Evolutionary conservation across 64 coral and sea anemone genomes (phyloP), one percentile per base, ranked within the genome.

Genomic region (Stylophora pistillata): DNA sequence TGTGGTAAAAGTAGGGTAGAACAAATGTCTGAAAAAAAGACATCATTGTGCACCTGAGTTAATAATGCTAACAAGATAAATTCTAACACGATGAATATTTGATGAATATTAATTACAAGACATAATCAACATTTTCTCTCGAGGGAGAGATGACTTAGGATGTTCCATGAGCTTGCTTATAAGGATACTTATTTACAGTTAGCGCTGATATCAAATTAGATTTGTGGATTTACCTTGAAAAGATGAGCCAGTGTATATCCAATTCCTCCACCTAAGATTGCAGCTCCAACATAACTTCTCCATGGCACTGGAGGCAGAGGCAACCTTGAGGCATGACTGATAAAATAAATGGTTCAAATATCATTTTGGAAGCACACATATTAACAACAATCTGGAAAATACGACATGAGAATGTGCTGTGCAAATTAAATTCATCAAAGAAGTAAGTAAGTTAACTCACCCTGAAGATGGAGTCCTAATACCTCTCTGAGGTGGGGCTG

Each of bases 181-280:
- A n/a, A n/a, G n/a, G n/a, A n/a, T n/a, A n/a, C n/a, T n/a, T n/a
- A n/a, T n/a, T n/a, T n/a, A n/a, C n/a, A n/a, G n/a, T n/a, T n/a
- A n/a, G n/a, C n/a, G n/a, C n/a, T n/a, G n/a, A n/a, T n/a, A n/a
- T 47, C 7, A 47, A 47, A 47, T 47, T 4, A 47, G 37, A 47
- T 47, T 47, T 47, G 9, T 0, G 6, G 14, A 11, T 74, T 30
- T 95, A 96, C 94, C 94, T 96, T 96, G n/a, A 96, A 74, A 53
- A 96, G 72, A 74, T 92, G 89, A 86, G 89, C 86, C 13, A 96
- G 25, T 15, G 92, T 72, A 70, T 89, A 96, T 5, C 87, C 87
- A 30, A 96, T 76, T 7, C 94, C 82, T 79, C 94, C 94, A 27
- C 94, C 94, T 33, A 96, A 73, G n/a, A 96, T 68, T 13, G 90